Evolutionary conservation across 2,113 vertebrate species (phyloP).

Genomic region (Casuarius casuarius): DNA sequence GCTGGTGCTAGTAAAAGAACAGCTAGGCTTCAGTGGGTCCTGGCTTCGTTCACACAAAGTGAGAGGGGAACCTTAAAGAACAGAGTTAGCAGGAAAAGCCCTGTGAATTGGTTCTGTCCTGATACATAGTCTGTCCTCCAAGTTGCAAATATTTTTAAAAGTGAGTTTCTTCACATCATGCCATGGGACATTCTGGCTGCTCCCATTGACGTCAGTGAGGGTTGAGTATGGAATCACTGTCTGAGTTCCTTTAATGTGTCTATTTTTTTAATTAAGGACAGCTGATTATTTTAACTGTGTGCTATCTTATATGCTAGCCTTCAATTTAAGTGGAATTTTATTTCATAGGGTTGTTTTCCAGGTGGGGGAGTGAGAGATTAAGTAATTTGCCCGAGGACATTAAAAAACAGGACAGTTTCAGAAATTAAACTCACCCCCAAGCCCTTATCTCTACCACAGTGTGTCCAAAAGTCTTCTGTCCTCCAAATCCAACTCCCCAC

Average conservation of each 20-base stretch:
- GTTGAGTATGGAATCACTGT: background rate
- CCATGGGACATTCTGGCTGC: background rate
- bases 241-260: background rate
- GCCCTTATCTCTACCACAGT: no score
- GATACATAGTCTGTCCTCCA: background rate
- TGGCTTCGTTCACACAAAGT: background rate
- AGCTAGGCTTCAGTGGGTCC: background rate
- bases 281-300: rapidly evolving
- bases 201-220: rapidly evolving
- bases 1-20: background rate
- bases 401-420: background rate
- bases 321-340: background rate
- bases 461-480: background rate
- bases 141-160: rapidly evolving
- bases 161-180: no score
- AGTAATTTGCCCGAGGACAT: background rate
- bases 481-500: background rate
- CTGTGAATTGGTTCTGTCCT: background rate
- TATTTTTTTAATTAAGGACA: rapidly evolving
- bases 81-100: background rate
- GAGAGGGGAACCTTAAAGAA: background rate
- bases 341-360: background rate
- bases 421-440: background rate
- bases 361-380: background rate
- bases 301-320: background rate